Base-by-base conservation (phyloP, 2,888 invertebrate genomes). In the Apamea epomidion region DNA sequence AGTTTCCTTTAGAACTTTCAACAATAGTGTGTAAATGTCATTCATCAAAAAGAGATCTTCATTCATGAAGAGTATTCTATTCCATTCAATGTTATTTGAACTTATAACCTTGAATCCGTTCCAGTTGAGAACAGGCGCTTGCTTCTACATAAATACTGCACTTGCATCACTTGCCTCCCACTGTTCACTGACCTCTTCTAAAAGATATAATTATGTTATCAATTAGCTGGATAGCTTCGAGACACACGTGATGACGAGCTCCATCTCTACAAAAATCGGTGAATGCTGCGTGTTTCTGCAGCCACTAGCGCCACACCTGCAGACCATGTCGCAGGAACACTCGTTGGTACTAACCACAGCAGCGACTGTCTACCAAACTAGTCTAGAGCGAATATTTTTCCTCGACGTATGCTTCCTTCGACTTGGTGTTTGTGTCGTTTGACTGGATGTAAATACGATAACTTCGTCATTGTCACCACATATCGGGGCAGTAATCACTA, bases 401-500 rank as follows among this genome's bases (percentile, higher is more conserved):
- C n/a, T 54, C 21, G 12, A 54, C 37, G 10, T 16, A 5, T 42
- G 12, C 16, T 76, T 58, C 60, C 18, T 48, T 37, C 18, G 4
- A 25, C n/a, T 45, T 18, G 29, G n/a, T 45, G 21, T 32, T 25
- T 71, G 8, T 25, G 21, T 32, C 16, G 8, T 48, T 25, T 32
- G 8, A 21, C 29, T 21, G 4, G 29, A 70, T 21, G 7, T 29
- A 2, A 2, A 32, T 32, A 54, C 29, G 42, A 80, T 71, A 25
- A 54, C 37, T 29, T 48, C 65, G 58, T 58, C 72, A 72, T 73
- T 75, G 69, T 68, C n/a, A 58, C 58, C 51, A 76, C 51, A 45
- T 80, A 83, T 83, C 83, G 32, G 14, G 14, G 5, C 16, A 58
- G 37, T 64, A 69, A 83, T 83, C 64, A 74, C 10, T 74, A 37